phyloP scores from a whole-genome alignment of 2,888 invertebrate species.

The Elysia crispata region DNA sequence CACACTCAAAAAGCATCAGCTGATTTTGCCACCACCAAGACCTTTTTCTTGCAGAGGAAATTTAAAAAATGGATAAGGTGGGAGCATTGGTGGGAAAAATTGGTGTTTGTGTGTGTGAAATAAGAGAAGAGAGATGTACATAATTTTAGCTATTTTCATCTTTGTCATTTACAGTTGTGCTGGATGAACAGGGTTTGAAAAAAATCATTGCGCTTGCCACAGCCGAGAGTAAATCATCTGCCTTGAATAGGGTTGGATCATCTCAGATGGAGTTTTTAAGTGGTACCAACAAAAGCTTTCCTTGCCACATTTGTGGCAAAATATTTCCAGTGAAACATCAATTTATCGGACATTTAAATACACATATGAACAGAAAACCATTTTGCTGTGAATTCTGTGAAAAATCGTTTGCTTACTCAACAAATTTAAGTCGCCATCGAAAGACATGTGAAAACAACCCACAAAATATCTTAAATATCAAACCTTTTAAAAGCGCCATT shows the following conservation, averaged over 20 bases:
- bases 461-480: not conserved
- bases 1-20: too few species aligned
- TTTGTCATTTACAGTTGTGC: slow-evolving; percentile 38
- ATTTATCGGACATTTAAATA: slow-evolving; percentile 53
- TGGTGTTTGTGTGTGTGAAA: too few species aligned
- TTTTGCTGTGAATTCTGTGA: slow-evolving; percentile 45
- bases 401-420: slow-evolving; percentile 45
- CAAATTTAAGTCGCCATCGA: slow-evolving; percentile 28
- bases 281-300: slow-evolving; percentile 46
- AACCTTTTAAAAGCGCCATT: not conserved
- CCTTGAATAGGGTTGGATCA: slow-evolving; percentile 29
- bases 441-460: slow-evolving; percentile 35
- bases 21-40: too few species aligned
- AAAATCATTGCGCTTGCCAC: slow-evolving; percentile 41
- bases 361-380: slow-evolving; percentile 45
- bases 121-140: too few species aligned
- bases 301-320: slow-evolving; percentile 51
- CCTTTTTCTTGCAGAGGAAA: too few species aligned
- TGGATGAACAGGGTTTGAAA: slow-evolving; percentile 47
- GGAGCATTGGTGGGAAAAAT: too few species aligned
- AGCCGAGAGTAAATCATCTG: slow-evolving; percentile 39
- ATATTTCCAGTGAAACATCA: slow-evolving; percentile 52
- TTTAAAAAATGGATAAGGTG: too few species aligned
- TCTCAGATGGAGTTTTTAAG: slow-evolving; percentile 24
- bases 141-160: slow-evolving; percentile 13